Conservation (phyloP, 2,888 invertebrate genomes). For the Eupithecia inturbata region DNA sequence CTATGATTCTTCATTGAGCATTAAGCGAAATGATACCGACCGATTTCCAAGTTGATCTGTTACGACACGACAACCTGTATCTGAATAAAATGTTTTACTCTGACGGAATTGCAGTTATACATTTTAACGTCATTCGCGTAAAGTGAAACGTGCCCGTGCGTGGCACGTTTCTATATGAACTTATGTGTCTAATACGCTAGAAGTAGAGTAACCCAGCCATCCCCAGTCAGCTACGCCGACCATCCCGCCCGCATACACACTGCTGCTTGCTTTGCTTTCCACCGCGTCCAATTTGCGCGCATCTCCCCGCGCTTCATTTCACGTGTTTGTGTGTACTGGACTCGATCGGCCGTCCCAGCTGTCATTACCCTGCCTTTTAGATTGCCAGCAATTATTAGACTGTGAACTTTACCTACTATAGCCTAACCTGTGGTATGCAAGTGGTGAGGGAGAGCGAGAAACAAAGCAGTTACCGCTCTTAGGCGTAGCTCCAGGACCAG, state of each 20-base stretch:
- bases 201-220: background rate
- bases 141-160: no score
- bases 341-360: constrained; percentile 26
- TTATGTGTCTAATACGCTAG: background rate
- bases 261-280: constrained; percentile 46
- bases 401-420: background rate
- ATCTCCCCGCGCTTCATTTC: constrained; percentile 40
- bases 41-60: no score
- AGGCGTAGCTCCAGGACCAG: background rate
- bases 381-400: background rate
- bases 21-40: no score
- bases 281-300: constrained; percentile 36
- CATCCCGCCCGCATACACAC: constrained; percentile 42
- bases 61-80: no score
- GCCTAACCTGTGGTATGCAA: background rate
- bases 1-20: no score
- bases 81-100: background rate
- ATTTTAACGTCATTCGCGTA: no score
- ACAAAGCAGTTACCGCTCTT: background rate
- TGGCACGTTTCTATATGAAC: no score
- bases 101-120: background rate
- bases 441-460: background rate
- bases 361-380: constrained; percentile 4
- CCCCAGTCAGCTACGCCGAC: background rate
- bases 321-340: constrained; percentile 33